A percentile compares a stretch with the other conserved stretches of the same genome.
phyloP scores from a whole-genome alignment of 2,888 invertebrate species.

The Trissonchulus latispiculum region DNA sequence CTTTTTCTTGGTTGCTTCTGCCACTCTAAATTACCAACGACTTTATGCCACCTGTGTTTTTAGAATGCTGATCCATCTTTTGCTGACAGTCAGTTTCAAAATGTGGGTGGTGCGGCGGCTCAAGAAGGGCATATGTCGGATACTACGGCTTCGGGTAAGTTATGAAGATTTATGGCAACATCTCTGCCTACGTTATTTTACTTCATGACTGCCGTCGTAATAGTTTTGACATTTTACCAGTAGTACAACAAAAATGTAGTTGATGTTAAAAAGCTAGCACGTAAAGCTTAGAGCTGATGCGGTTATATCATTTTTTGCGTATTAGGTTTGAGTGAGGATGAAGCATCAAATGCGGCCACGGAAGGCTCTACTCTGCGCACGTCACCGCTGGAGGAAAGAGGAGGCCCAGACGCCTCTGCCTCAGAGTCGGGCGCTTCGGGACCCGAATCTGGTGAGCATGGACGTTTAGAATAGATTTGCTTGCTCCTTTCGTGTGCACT shows the following conservation, averaged over 20 bases:
- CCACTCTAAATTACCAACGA: too few relatives aligned
- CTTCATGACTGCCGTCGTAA: too few relatives aligned
- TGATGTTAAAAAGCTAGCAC: too few relatives aligned
- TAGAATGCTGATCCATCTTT: neutral
- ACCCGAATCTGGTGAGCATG: conserved; percentile 11
- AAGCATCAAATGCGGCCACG: conserved; percentile 86
- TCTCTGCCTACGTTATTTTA: too few relatives aligned
- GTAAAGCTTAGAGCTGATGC: too few relatives aligned
- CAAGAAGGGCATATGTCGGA: conserved; percentile 60
- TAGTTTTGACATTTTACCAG: too few relatives aligned
- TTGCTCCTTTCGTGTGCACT: too few relatives aligned
- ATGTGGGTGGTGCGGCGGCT: neutral
- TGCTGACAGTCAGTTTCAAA: conserved; percentile 2
- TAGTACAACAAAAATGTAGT: too few relatives aligned
- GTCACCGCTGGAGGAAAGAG: conserved; percentile 59
- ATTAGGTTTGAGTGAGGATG: conserved; percentile 79
- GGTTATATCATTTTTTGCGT: too few relatives aligned
- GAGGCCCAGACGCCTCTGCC: conserved; percentile 57
- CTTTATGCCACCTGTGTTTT: too few relatives aligned
- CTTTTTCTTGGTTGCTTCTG: too few relatives aligned
- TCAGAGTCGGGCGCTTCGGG: conserved; percentile 24
- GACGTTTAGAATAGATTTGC: neutral
- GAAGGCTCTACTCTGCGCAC: conserved; percentile 82
- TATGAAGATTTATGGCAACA: too few relatives aligned
- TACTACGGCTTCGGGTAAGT: conserved; percentile 59